Base-by-base conservation (phyloP, 2,113 vertebrate species). In the Prunella himalayana region DNA sequence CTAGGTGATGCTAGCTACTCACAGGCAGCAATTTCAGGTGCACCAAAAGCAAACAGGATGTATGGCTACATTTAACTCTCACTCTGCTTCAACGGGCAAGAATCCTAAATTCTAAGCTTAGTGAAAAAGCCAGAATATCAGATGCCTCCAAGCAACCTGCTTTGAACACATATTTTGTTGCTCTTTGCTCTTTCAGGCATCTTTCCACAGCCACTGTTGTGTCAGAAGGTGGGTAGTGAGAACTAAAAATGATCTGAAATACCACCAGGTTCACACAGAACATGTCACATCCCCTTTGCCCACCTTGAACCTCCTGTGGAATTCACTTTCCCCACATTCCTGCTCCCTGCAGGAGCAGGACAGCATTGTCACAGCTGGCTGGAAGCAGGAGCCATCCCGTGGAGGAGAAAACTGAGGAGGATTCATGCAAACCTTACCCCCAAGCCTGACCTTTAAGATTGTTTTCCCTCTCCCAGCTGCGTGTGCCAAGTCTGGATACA, bases 121-220 rank as follows among this genome's bases (percentile, higher is more conserved):
- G 6, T 2, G 6, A n/a, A 69, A 64, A 66, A 11, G 2, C 7
- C 18, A 54, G 19, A 57, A 57, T 35, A 57, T 25, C 42, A 39
- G 25, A 25, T 15, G 33, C 17, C 77, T 71, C 27, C 24, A 37
- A 28, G 15, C 27, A 50, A 9, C 15, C 23, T 49, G 23, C 22
- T 57, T 24, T 69, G 27, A 70, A 15, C 3, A 31, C 0, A 0
- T 28, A 28, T 60, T 75, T 59, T 3, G 0, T 13, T 28, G 11
- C 6, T 68, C 11, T 65, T 57, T 4, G 2, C 9, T 81, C 35
- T 78, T 60, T 60, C 22, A 53, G 6, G 21, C 7, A 6, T 22
- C 4, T 11, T 70, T 64, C 15, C 20, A 42, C 2, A 1, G 50
- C 47, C 25, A 16, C 35, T 63, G 15, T 12, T 57, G 6, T 28